phyloP scores from a whole-genome alignment of 2,888 invertebrate genomes.

The Drosophila vallismaia region DNA sequence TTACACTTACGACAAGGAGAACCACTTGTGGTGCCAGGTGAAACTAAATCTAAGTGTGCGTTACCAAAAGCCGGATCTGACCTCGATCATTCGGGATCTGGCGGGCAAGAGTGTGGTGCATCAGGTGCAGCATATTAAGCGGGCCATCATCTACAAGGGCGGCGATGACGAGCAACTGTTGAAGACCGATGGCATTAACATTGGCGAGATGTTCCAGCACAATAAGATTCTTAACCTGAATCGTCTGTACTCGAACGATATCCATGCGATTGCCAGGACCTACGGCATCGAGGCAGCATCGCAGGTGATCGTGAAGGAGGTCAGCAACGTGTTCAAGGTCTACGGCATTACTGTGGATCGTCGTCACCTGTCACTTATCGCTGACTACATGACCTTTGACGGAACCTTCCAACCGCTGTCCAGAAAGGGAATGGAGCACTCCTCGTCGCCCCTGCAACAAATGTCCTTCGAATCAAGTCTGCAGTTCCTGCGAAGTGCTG shows the following conservation, averaged over 20 bases:
- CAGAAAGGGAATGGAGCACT: constrained; percentile 94
- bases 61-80: constrained; percentile 89
- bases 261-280: constrained; percentile 93
- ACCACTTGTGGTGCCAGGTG: constrained; percentile 93
- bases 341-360: constrained; percentile 98
- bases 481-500: constrained; percentile 91
- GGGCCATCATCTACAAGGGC: constrained; percentile 92
- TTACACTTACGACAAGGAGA: constrained; percentile 90
- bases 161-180: constrained; percentile 88
- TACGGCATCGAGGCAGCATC: constrained; percentile 99
- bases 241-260: constrained; percentile 95
- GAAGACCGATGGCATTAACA: constrained; percentile 98
- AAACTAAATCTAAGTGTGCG: constrained; percentile 87
- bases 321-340: constrained; percentile 97
- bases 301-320: constrained; percentile 95
- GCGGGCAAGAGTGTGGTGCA: constrained; percentile 90
- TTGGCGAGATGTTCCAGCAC: constrained; percentile 95
- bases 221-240: constrained; percentile 91
- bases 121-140: constrained; percentile 91
- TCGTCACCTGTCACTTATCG: constrained; percentile 95
- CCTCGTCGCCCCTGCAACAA: constrained; percentile 97
- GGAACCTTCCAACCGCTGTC: constrained; percentile 96
- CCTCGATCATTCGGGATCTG: constrained; percentile 89
- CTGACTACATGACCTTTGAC: constrained; percentile 99
- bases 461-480: constrained; percentile 99